Evolutionary conservation across 2,888 invertebrate genomes (phyloP).

Genomic region (Dione vanillae): DNA sequence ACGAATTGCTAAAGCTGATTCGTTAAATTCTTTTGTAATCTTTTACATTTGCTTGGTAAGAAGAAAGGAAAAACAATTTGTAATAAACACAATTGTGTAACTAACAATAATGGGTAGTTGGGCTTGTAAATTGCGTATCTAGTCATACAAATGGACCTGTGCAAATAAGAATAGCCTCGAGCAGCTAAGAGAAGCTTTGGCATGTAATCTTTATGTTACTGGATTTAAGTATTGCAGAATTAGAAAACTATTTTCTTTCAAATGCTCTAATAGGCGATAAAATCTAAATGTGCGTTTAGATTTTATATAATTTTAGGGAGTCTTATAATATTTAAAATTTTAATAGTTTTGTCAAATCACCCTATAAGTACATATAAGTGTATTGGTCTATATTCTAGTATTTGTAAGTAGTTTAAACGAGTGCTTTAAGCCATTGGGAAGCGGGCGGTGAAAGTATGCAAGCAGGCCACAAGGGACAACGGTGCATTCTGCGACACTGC

Average conservation of each 20-base stretch:
- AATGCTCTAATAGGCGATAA: background rate
- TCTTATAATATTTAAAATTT: background rate
- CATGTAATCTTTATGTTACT: slow-evolving; percentile 64
- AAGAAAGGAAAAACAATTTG: slow-evolving; percentile 22
- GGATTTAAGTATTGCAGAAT: slow-evolving; percentile 51
- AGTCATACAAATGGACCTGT: slow-evolving; percentile 51
- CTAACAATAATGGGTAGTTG: slow-evolving; percentile 40
- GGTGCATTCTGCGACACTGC: slow-evolving; percentile 74
- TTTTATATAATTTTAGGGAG: background rate
- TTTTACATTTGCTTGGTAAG: background rate
- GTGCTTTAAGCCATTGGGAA: slow-evolving; percentile 69
- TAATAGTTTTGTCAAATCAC: background rate
- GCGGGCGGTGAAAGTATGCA: slow-evolving; percentile 79
- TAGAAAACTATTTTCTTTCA: background rate
- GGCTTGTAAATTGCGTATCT: slow-evolving; percentile 44
- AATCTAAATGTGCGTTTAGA: background rate
- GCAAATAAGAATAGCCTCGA: slow-evolving; percentile 60
- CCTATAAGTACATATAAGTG: background rate
- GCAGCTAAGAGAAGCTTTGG: slow-evolving; percentile 57
- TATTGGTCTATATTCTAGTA: slow-evolving; percentile 23
- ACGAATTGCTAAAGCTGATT: background rate
- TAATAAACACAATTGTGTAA: slow-evolving; percentile 28
- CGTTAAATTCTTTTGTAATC: background rate
- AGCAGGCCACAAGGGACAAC: slow-evolving; percentile 69
- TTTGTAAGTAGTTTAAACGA: slow-evolving; percentile 52